phyloP scores from a whole-genome alignment of 2,888 invertebrate genomes.

The Drosophila phalerata region DNA sequence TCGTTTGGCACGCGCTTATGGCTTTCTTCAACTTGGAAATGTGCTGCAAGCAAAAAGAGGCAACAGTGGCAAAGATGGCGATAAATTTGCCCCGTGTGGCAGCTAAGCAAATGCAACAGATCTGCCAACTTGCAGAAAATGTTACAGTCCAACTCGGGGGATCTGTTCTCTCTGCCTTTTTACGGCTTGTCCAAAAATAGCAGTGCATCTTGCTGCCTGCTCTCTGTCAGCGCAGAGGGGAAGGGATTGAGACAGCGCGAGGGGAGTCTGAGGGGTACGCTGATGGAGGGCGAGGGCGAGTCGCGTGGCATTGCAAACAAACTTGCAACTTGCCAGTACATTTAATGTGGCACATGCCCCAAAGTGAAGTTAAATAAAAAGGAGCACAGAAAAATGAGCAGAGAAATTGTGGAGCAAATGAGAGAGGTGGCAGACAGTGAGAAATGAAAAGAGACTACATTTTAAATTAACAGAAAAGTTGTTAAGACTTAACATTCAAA shows the following conservation, averaged over 20 bases:
- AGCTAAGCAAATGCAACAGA: constrained; percentile 46
- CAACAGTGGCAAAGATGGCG: constrained; percentile 16
- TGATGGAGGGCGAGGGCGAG: neutral
- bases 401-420: neutral
- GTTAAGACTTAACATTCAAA: too few relatives aligned
- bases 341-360: constrained; percentile 10
- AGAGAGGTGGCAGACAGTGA: too few relatives aligned
- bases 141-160: constrained; percentile 24
- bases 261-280: too few relatives aligned
- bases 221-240: neutral
- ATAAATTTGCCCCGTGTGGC: constrained; percentile 45
- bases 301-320: constrained; percentile 31
- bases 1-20: constrained; percentile 59
- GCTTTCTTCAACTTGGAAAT: constrained; percentile 66
- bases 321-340: constrained; percentile 29
- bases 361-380: neutral
- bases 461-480: too few relatives aligned
- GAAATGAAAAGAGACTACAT: too few relatives aligned
- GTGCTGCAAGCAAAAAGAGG: constrained; percentile 10
- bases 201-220: constrained; percentile 21
- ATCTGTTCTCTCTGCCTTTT: constrained; percentile 35
- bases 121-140: constrained; percentile 23
- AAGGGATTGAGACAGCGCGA: neutral
- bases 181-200: constrained; percentile 51
- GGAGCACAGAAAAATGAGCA: neutral